Conservation (phyloP, 2,888 invertebrate species). For the Caenorhabditis afra region DNA sequence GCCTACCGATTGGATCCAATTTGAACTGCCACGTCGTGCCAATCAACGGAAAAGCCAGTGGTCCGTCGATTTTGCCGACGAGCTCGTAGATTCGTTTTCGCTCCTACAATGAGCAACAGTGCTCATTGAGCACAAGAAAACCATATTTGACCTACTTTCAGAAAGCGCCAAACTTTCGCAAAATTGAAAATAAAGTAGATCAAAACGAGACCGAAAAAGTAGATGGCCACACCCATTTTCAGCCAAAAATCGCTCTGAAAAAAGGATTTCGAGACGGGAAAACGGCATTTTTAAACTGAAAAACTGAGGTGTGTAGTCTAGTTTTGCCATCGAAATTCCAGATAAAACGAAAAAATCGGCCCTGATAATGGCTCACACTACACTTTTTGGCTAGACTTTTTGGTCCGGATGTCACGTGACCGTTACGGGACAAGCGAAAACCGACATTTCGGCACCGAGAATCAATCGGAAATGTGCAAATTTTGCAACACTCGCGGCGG, state of each 20-base stretch:
- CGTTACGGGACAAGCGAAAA: too few species aligned
- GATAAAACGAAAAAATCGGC: conserved; percentile 6
- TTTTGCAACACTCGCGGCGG: not conserved
- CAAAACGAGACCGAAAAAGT: conserved; percentile 22
- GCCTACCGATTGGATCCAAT: conserved; percentile 69
- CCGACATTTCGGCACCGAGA: too few species aligned
- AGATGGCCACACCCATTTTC: conserved; percentile 52
- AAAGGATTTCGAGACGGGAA: not conserved
- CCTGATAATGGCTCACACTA: conserved; percentile 16
- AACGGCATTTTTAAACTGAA: not conserved
- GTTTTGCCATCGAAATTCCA: not conserved
- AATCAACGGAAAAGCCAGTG: conserved; percentile 71
- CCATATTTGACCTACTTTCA: conserved; percentile 24
- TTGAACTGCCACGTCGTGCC: conserved; percentile 74
- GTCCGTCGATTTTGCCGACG: conserved; percentile 70
- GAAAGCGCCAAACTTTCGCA: conserved; percentile 30
- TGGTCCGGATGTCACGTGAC: conserved; percentile 10
- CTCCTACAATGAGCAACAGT: conserved; percentile 32
- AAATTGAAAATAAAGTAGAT: conserved; percentile 45
- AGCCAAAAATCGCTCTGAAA: not conserved
- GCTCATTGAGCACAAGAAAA: conserved; percentile 3
- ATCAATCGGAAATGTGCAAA: too few species aligned
- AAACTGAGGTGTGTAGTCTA: conserved; percentile 30
- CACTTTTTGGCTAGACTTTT: conserved; percentile 17
- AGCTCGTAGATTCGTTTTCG: conserved; percentile 30